Evolutionary conservation across 2,888 invertebrate species (phyloP).

Genomic region (Cerceris rybyensis): DNA sequence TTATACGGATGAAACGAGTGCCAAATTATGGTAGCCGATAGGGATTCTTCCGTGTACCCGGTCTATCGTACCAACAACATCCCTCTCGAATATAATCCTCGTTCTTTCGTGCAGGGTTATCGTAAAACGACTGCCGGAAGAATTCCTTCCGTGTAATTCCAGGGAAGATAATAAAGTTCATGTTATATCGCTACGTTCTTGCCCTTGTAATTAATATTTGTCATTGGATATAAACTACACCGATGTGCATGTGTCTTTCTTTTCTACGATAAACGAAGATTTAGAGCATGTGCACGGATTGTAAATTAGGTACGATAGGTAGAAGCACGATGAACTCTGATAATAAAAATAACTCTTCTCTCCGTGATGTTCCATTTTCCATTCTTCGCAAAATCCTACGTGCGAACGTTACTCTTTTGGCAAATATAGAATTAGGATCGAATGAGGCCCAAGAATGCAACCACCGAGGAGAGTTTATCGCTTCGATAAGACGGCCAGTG

Average conservation of each 20-base stretch:
- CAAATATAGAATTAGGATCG: conserved; percentile 48
- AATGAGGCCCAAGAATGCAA: conserved; percentile 36
- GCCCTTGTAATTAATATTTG: no score
- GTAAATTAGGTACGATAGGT: no score
- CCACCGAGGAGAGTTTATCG: conserved; percentile 65
- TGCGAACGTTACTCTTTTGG: conserved; percentile 20
- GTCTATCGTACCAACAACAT: not conserved
- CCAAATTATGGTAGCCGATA: conserved; percentile 49
- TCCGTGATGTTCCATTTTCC: not conserved
- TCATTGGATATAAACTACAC: no score
- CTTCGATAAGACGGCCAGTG: conserved; percentile 57
- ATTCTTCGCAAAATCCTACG: not conserved
- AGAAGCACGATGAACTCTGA: no score
- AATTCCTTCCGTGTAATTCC: not conserved
- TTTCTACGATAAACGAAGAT: no score
- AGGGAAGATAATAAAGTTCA: no score
- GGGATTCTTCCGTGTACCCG: conserved; percentile 11
- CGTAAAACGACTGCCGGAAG: not conserved
- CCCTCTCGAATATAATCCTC: not conserved
- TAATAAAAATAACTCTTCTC: not conserved
- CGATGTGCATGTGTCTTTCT: no score
- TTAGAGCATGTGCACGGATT: no score
- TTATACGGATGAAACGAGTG: conserved; percentile 46
- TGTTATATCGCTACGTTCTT: no score
- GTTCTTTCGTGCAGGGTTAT: not conserved